Percentiles rank a stretch among this genome's conserved stretches.
These are phyloP conservation scores for Anarsia innoxiella DNA, from an alignment of 2,888 invertebrate species.

Conservation along the genomic window DNA sequence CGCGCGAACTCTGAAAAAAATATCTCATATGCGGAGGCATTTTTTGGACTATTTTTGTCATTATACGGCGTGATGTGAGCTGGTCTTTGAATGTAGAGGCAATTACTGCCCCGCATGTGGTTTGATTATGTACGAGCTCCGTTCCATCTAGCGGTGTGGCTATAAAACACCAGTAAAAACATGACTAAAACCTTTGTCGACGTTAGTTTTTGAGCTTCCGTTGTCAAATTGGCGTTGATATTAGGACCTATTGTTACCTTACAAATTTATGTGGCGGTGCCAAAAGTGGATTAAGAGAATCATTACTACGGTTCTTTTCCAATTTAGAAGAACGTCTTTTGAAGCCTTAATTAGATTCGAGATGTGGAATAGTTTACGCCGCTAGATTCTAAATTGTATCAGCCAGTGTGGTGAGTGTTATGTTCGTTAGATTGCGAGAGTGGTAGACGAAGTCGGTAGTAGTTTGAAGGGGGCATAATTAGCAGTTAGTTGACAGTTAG, in stretches of 20 bases:
- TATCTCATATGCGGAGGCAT: constrained; percentile 70
- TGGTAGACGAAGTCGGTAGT: constrained; percentile 27
- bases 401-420: constrained; percentile 16
- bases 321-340: constrained; percentile 28
- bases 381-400: constrained; percentile 22
- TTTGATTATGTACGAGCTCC: constrained; percentile 69
- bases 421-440: constrained; percentile 26
- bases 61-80: constrained; percentile 74
- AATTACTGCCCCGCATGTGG: constrained; percentile 74
- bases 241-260: constrained; percentile 57
- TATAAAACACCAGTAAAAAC: constrained; percentile 61
- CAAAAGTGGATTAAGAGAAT: constrained; percentile 33
- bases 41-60: constrained; percentile 76
- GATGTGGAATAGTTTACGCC: constrained; percentile 31
- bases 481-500: constrained; percentile 50
- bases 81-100: constrained; percentile 72
- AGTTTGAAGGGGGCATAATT: constrained; percentile 46
- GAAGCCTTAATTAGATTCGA: constrained; percentile 26
- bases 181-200: constrained; percentile 58
- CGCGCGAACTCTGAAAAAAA: constrained; percentile 71
- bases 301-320: constrained; percentile 20
- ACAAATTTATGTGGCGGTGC: constrained; percentile 37
- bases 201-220: constrained; percentile 67
- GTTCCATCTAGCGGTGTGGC: constrained; percentile 63
- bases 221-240: constrained; percentile 66